phyloP scores from a whole-genome alignment of 2,113 vertebrate species.

The Percina caprodes region DNA sequence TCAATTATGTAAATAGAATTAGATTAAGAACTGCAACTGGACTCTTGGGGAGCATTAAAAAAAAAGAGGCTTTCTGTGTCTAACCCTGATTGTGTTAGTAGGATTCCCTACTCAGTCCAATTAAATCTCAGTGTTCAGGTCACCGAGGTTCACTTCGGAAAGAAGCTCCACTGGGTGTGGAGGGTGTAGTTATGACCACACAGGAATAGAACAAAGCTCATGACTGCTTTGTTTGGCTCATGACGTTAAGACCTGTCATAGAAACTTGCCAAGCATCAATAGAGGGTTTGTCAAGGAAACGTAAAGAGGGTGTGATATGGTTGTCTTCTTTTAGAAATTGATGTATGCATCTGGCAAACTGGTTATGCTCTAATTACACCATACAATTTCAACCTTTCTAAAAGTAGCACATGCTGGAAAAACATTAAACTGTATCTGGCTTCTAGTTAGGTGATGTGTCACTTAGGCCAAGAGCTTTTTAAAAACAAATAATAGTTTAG shows the following conservation, averaged over 20 bases:
- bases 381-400: neutral
- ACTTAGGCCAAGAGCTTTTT: neutral
- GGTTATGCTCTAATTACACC: neutral
- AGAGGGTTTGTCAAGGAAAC: neutral
- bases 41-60: neutral
- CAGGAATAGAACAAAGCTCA: constrained; percentile 11
- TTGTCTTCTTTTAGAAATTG: neutral
- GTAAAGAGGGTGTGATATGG: neutral
- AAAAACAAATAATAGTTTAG: no score
- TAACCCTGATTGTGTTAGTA: neutral
- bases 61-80: neutral
- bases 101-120: neutral
- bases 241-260: constrained; percentile 27
- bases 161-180: constrained; percentile 28
- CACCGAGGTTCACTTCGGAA: neutral
- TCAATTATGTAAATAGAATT: neutral
- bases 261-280: constrained; percentile 25
- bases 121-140: neutral
- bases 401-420: neutral
- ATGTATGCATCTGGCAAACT: constrained; percentile 9
- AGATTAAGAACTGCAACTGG: neutral
- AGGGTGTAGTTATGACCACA: constrained; percentile 16
- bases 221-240: constrained; percentile 32
- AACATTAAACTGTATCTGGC: neutral
- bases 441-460: constrained; percentile 1